Conservation (phyloP, 2,113 vertebrate species). For the Holacanthus passer region DNA sequence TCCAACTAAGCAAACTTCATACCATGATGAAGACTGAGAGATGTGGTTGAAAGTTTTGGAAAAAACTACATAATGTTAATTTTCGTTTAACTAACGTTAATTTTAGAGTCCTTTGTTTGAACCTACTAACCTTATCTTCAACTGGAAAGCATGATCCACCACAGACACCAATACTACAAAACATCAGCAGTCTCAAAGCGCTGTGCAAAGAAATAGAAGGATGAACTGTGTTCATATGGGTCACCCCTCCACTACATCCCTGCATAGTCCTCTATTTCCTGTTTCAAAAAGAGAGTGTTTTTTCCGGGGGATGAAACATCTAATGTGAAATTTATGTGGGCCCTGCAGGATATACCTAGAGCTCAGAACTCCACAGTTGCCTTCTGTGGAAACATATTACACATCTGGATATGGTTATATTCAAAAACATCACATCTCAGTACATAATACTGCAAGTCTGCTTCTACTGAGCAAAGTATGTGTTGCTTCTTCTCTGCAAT, state of each 20-base stretch:
- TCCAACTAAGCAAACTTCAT: background rate
- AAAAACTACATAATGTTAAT: no score
- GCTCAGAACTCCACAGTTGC: conserved; percentile 2
- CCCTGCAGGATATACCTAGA: conserved; percentile 20
- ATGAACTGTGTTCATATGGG: conserved; percentile 7
- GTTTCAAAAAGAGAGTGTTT: conserved; percentile 18
- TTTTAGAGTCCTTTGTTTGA: background rate
- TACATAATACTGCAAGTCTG: conserved; percentile 7
- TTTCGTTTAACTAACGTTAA: no score
- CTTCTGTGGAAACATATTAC: conserved; percentile 18
- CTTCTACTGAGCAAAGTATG: conserved; percentile 11
- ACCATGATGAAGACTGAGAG: background rate
- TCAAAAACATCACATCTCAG: conserved; percentile 17
- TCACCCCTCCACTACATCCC: background rate
- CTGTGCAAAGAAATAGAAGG: background rate
- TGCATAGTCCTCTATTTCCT: conserved; percentile 23
- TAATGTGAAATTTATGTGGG: conserved; percentile 25
- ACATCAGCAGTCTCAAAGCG: background rate
- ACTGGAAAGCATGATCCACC: background rate
- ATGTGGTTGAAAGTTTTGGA: background rate
- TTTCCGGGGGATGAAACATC: conserved; percentile 24
- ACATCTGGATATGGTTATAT: conserved; percentile 49
- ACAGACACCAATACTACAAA: background rate
- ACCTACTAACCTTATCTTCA: background rate
- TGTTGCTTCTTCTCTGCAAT: background rate